Conservation (phyloP, 35 echinoderm and acorn worm genomes). For the Heliocidaris erythrogramma region DNA sequence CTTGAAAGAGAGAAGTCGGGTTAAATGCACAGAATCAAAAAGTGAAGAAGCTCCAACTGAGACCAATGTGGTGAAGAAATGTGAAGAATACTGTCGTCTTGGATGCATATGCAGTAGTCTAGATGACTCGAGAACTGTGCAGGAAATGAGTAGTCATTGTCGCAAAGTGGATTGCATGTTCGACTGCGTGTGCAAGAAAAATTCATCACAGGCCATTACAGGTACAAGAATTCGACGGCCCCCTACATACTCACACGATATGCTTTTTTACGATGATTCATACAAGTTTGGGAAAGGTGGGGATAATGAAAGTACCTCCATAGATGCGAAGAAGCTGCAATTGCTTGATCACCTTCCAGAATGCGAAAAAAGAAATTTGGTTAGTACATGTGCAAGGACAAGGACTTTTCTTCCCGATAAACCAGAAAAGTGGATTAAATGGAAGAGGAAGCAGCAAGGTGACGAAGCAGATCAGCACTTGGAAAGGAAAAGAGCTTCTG, state of each 20-base stretch:
- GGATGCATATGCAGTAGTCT: constrained; percentile 86
- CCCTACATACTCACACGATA: constrained; percentile 24
- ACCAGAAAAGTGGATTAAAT: constrained; percentile 15
- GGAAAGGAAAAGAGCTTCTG: constrained; percentile 8
- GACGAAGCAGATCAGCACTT: neutral
- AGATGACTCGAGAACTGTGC: neutral
- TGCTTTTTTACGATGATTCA: constrained; percentile 86
- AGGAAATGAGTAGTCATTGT: constrained; percentile 63
- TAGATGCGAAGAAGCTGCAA: neutral
- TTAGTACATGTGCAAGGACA: neutral
- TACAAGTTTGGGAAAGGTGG: constrained; percentile 34
- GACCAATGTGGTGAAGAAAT: neutral
- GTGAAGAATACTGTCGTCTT: constrained; percentile 62
- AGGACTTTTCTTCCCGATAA: neutral
- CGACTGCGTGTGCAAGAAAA: constrained; percentile 66
- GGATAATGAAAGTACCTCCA: neutral
- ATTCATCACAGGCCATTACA: neutral
- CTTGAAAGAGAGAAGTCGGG: neutral
- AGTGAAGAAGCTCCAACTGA: neutral
- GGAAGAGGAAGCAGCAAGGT: neutral
- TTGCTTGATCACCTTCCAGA: neutral
- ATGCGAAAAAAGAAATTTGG: neutral
- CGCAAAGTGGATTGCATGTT: constrained; percentile 83
- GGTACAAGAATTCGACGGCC: neutral
- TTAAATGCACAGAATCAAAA: neutral